phyloP scores from a whole-genome alignment of 2,113 vertebrate species.

The Zosterops japonicus region DNA sequence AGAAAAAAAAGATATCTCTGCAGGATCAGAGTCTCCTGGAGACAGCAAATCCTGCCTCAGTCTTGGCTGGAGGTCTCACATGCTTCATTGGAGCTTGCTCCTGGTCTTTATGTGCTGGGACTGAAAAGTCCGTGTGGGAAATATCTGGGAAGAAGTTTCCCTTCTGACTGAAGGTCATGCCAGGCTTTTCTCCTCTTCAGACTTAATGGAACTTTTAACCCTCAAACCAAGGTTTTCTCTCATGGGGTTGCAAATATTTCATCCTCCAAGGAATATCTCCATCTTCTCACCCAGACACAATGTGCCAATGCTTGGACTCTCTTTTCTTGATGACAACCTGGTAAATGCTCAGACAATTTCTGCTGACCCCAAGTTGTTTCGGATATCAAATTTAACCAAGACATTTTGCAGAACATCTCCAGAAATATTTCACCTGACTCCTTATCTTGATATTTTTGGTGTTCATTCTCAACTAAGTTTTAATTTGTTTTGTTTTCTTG shows the following conservation, averaged over 20 bases:
- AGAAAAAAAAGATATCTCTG: not conserved
- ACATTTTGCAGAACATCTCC: not conserved
- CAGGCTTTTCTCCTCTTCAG: not conserved
- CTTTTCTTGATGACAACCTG: not conserved
- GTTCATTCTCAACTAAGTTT: not conserved
- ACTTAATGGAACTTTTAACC: not conserved
- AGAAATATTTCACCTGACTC: not conserved
- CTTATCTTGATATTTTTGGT: not conserved
- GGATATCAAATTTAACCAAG: rapidly evolving
- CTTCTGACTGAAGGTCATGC: not conserved
- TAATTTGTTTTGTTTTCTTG: not conserved
- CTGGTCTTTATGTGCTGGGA: not conserved
- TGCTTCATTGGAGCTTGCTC: not conserved
- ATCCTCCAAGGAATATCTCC: not conserved
- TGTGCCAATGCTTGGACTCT: rapidly evolving
- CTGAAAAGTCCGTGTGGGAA: not conserved
- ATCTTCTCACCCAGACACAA: not conserved
- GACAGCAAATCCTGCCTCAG: not conserved
- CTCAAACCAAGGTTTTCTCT: not conserved
- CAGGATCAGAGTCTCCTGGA: not conserved
- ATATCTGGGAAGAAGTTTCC: not conserved
- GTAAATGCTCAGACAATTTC: not conserved
- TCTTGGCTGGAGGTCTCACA: not conserved
- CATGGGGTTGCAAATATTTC: not conserved
- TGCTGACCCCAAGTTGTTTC: not conserved